These are phyloP conservation scores for Crepidodera aurea DNA, from an alignment of 2,888 invertebrate genomes.

Conservation along the genomic window DNA sequence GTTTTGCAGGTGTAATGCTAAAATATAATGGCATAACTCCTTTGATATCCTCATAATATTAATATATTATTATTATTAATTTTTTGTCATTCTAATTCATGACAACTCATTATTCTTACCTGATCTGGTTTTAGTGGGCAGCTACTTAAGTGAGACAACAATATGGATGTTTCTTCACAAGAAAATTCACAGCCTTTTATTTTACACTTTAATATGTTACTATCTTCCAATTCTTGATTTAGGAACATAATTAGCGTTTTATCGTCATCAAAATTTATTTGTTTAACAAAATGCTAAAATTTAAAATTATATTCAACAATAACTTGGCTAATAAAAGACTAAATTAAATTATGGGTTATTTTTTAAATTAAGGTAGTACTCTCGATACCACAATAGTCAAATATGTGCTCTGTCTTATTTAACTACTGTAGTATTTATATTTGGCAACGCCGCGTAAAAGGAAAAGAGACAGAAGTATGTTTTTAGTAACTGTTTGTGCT, in stretches of 20 bases:
- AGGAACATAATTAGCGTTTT: slow-evolving; percentile 39
- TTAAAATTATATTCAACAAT: background rate
- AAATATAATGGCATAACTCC: slow-evolving; percentile 33
- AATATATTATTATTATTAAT: background rate
- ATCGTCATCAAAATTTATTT: slow-evolving; percentile 42
- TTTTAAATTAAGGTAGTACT: too few species aligned
- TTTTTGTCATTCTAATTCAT: background rate
- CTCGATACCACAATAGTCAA: too few species aligned
- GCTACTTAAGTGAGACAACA: slow-evolving; percentile 51
- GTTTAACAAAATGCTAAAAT: slow-evolving; percentile 42
- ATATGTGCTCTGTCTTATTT: too few species aligned
- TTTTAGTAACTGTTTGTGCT: too few species aligned
- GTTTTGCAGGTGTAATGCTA: slow-evolving; percentile 54
- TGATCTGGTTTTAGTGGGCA: slow-evolving; percentile 51
- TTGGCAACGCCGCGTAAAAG: too few species aligned
- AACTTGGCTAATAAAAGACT: too few species aligned
- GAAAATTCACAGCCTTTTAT: slow-evolving; percentile 54
- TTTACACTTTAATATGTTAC: slow-evolving; percentile 52
- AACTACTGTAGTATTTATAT: too few species aligned
- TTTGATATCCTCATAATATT: background rate
- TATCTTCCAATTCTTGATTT: slow-evolving; percentile 47
- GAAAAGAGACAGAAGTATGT: too few species aligned
- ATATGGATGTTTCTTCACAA: slow-evolving; percentile 45
- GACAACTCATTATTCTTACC: slow-evolving; percentile 39
- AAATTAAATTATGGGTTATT: too few species aligned